These are phyloP conservation scores for Himalopsyche phryganea DNA, from an alignment of 1,140 invertebrate genomes.

Conservation along the genomic window DNA sequence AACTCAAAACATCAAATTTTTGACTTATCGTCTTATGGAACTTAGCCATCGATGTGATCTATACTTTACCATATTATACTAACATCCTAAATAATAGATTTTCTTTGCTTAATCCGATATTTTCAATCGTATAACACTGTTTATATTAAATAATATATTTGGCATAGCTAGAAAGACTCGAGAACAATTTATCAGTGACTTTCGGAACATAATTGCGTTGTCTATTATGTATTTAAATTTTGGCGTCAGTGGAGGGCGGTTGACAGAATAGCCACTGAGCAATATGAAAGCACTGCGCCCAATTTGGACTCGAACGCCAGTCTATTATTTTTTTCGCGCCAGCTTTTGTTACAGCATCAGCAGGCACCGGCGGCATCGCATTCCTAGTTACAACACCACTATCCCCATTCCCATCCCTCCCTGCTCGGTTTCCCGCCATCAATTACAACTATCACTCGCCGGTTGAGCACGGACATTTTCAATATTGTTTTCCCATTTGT, in stretches of 20 bases:
- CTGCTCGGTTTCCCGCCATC: conserved; percentile 7
- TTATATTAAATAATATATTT: no score
- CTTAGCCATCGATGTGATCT: no score
- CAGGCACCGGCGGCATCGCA: background rate
- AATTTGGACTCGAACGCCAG: background rate
- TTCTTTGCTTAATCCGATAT: no score
- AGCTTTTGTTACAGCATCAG: conserved; percentile 5
- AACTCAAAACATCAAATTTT: no score
- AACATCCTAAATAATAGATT: no score
- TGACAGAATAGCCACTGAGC: background rate
- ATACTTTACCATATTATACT: no score
- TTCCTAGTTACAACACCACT: background rate
- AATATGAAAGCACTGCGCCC: background rate
- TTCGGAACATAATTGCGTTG: no score
- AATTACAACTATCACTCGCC: conserved; percentile 29
- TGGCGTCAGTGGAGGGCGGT: background rate
- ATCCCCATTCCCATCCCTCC: no score
- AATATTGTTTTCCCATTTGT: conserved; percentile 32
- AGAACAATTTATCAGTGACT: no score
- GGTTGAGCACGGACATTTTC: conserved; percentile 24
- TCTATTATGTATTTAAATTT: background rate
- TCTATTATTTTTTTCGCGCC: background rate
- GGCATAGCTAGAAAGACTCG: no score
- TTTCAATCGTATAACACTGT: no score
- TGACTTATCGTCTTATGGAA: no score